phyloP scores from a whole-genome alignment of 2,797 vertebrate genomes.

The Strix occidentalis region DNA sequence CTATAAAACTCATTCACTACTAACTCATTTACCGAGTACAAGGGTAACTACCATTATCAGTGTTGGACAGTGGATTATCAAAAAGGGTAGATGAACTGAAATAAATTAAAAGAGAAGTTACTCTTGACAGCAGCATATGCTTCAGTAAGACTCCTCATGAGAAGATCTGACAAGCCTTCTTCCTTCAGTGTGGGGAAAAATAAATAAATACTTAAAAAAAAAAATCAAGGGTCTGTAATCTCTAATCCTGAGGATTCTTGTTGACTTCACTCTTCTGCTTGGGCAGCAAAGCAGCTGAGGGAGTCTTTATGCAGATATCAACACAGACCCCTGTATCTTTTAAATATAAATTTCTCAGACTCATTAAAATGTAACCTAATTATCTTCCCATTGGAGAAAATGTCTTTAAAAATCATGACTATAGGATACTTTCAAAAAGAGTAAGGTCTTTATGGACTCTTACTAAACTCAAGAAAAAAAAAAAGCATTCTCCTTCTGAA shows the following conservation, averaged over 20 bases:
- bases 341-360: background rate
- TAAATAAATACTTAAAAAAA: background rate
- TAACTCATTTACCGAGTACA: background rate
- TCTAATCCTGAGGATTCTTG: background rate
- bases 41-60: background rate
- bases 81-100: background rate
- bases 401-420: background rate
- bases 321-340: background rate
- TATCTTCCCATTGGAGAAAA: background rate
- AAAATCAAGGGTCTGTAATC: background rate
- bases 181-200: background rate
- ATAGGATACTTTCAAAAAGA: background rate
- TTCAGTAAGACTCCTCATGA: background rate
- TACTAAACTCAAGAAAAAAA: background rate
- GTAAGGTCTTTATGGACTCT: background rate
- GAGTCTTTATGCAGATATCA: background rate
- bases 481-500: background rate
- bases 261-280: background rate
- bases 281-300: background rate
- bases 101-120: background rate
- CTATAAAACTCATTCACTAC: background rate
- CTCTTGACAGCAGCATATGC: background rate
- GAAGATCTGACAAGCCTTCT: background rate
- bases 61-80: background rate
- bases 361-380: background rate